Evolutionary conservation across 1,140 invertebrate genomes (phyloP).

Genomic region (Cardiocondyla obscurior): DNA sequence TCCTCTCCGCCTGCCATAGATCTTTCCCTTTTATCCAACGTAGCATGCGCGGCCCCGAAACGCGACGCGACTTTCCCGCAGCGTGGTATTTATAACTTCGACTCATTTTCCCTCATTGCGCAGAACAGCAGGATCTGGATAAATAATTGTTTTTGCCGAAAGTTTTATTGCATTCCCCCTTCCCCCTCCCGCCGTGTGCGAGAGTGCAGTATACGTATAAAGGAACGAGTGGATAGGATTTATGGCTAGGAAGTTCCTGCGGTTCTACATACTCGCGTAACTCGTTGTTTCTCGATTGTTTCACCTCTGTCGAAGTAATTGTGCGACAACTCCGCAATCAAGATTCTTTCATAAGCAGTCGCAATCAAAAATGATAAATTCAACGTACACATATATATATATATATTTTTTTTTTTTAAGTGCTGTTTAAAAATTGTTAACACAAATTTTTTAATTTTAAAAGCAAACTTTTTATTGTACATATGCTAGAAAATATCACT

Average conservation of each 20-base stretch:
- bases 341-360: slow-evolving; percentile 31
- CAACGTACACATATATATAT: too few species aligned
- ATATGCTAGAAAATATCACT: too few species aligned
- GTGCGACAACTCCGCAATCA: slow-evolving; percentile 18
- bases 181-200: not conserved
- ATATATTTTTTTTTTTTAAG: not conserved
- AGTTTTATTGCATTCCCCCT: slow-evolving; percentile 61
- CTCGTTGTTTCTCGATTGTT: slow-evolving; percentile 31
- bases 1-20: slow-evolving; percentile 54
- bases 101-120: slow-evolving; percentile 70
- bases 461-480: not conserved
- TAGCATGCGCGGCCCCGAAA: slow-evolving; percentile 56
- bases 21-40: slow-evolving; percentile 68
- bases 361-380: slow-evolving; percentile 4
- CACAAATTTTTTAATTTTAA: not conserved
- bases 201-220: slow-evolving; percentile 15
- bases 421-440: not conserved
- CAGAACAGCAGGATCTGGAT: slow-evolving; percentile 65
- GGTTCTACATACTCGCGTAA: slow-evolving; percentile 3
- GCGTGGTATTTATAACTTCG: slow-evolving; percentile 71
- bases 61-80: slow-evolving; percentile 56
- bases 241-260: slow-evolving; percentile 47
- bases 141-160: slow-evolving; percentile 72
- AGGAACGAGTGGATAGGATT: slow-evolving; percentile 24
- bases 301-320: slow-evolving; percentile 31